A percentile compares a stretch with the other conserved stretches of the same genome.
Evolutionary conservation across 2,888 invertebrate species (phyloP).

Genomic region (Eumacrocentrus americanus): DNA sequence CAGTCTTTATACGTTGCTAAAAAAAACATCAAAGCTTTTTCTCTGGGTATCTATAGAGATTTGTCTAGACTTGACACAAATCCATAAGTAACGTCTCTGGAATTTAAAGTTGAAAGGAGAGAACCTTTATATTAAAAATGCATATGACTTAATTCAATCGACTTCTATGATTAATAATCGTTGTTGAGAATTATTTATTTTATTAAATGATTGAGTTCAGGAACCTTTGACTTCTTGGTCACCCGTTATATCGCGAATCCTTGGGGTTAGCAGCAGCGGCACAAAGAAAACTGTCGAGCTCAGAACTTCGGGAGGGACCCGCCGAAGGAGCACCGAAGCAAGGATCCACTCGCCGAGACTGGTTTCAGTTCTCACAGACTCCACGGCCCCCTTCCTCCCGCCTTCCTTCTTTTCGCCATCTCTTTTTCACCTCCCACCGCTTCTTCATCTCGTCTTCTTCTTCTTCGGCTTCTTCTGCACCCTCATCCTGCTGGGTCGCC

Average conservation of each 20-base stretch:
- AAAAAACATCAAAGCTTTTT: conserved; percentile 19
- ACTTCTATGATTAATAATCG: too few relatives aligned
- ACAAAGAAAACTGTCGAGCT: conserved; percentile 43
- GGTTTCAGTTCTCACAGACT: conserved; percentile 45
- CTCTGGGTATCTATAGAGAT: background rate
- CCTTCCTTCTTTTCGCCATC: conserved; percentile 25
- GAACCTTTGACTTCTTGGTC: conserved; percentile 13
- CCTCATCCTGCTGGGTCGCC: background rate
- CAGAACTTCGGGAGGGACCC: conserved; percentile 34
- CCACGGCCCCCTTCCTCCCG: conserved; percentile 23
- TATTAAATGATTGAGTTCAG: background rate
- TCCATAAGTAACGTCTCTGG: background rate
- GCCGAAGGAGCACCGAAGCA: conserved; percentile 29
- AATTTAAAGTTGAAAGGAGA: background rate
- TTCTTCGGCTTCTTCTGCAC: conserved; percentile 16
- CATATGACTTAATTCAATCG: too few relatives aligned
- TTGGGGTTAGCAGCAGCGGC: conserved; percentile 30
- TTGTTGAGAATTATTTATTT: background rate
- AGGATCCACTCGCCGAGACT: conserved; percentile 38
- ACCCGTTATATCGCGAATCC: conserved; percentile 36
- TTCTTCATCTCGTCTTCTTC: background rate
- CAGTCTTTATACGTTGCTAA: conserved; percentile 4
- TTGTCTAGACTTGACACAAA: background rate
- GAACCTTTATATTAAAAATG: too few relatives aligned
- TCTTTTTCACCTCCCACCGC: too few relatives aligned